phyloP scores from a whole-genome alignment of 2,113 vertebrate species.

The Alaudala cheleensis region DNA sequence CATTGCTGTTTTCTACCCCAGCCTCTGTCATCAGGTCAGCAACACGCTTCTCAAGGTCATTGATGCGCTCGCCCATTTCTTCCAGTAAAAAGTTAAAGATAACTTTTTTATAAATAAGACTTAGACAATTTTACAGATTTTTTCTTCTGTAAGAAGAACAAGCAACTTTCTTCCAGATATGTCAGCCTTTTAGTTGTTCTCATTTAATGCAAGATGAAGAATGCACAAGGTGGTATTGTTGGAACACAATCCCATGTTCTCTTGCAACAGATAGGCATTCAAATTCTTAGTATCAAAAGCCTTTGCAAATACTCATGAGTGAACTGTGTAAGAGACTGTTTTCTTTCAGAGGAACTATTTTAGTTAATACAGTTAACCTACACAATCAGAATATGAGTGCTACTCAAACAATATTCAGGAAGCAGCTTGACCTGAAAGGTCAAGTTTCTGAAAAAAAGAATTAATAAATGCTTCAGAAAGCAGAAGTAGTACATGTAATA shows the following conservation, averaged over 20 bases:
- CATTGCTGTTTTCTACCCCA: conserved; percentile 70
- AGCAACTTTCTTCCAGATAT: not conserved
- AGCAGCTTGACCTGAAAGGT: not conserved
- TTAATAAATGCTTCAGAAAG: not conserved
- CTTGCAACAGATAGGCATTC: not conserved
- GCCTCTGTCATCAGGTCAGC: conserved; percentile 83
- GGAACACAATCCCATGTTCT: not conserved
- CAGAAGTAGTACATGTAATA: not conserved
- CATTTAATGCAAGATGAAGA: fast-evolving
- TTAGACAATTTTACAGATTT: not conserved
- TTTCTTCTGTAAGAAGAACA: not conserved
- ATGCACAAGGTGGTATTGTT: not conserved
- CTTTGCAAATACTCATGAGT: not conserved
- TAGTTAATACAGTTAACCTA: not conserved
- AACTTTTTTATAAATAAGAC: not conserved
- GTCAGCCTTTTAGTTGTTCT: not conserved
- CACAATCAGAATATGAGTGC: not conserved
- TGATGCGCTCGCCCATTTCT: conserved; percentile 85
- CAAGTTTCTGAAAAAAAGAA: not conserved
- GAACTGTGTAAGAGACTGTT: not conserved
- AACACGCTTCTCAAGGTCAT: conserved; percentile 81
- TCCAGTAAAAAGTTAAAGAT: conserved; percentile 80
- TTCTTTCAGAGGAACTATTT: not conserved
- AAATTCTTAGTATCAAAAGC: not conserved
- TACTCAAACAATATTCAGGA: not conserved